Conservation (phyloP, 2,888 invertebrate genomes). For the Lasioglossum villosulum region DNA sequence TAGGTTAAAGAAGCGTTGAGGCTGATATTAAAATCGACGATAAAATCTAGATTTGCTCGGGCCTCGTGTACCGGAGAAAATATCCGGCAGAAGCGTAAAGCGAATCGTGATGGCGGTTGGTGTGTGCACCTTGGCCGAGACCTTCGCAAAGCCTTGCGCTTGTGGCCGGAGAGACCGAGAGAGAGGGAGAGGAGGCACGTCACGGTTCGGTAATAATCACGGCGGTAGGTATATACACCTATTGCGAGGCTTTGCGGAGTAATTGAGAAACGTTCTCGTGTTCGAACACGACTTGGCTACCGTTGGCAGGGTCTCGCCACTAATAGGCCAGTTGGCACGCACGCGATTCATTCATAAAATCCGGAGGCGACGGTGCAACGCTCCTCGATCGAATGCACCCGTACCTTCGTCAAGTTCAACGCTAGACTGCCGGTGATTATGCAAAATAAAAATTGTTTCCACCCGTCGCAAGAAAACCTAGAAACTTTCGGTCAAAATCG, state of each 20-base stretch:
- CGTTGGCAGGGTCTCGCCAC: conserved; percentile 67
- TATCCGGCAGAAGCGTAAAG: conserved; percentile 56
- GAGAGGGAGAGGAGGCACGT: conserved; percentile 52
- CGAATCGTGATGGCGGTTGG: conserved; percentile 54
- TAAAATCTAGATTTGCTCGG: not conserved
- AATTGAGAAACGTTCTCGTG: conserved; percentile 76
- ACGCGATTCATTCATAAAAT: conserved; percentile 83
- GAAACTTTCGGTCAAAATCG: too few relatives aligned
- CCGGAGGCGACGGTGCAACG: conserved; percentile 31
- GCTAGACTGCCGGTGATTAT: too few relatives aligned
- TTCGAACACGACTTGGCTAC: conserved; percentile 74
- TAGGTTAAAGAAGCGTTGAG: not conserved
- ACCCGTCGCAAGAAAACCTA: too few relatives aligned
- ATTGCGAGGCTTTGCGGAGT: conserved; percentile 65
- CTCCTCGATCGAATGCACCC: conserved; percentile 32
- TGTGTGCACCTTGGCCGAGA: conserved; percentile 65
- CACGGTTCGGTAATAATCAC: conserved; percentile 74
- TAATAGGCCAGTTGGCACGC: conserved; percentile 78
- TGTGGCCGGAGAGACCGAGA: conserved; percentile 15
- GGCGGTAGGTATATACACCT: conserved; percentile 62
- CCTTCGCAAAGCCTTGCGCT: conserved; percentile 64
- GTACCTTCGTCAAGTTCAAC: not conserved
- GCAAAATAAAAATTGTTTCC: too few relatives aligned
- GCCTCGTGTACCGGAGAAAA: not conserved
- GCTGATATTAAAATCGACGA: not conserved